Evolutionary conservation across 1,140 invertebrate genomes (phyloP).

Genomic region (Drosophila malerkotliana): DNA sequence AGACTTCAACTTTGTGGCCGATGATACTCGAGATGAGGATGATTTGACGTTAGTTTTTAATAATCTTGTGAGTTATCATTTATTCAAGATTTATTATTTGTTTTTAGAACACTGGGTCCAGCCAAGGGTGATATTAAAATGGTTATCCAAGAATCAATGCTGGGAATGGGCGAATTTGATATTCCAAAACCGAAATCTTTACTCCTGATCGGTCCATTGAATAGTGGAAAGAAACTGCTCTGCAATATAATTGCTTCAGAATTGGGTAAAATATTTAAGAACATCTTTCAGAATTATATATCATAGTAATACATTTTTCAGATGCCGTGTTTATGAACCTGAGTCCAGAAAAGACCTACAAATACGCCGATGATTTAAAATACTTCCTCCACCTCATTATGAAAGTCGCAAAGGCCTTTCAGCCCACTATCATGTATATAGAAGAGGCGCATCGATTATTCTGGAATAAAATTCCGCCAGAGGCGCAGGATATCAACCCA

Average conservation of each 20-base stretch:
- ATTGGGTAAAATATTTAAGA: constrained; percentile 84
- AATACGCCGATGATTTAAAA: constrained; percentile 89
- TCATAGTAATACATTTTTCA: constrained; percentile 9
- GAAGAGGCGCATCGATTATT: constrained; percentile 92
- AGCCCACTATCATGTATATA: constrained; percentile 92
- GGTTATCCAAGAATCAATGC: constrained; percentile 71
- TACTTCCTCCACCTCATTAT: constrained; percentile 81
- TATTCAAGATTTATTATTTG: background rate
- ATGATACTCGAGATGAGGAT: constrained; percentile 83
- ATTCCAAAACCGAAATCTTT: constrained; percentile 90
- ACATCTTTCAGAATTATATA: background rate
- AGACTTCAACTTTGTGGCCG: constrained; percentile 88
- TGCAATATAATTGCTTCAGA: constrained; percentile 92
- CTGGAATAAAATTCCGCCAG: constrained; percentile 88
- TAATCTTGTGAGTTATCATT: background rate
- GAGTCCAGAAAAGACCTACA: constrained; percentile 89
- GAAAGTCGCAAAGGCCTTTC: constrained; percentile 87
- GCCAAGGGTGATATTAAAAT: constrained; percentile 87
- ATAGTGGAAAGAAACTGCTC: constrained; percentile 91
- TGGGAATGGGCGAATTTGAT: constrained; percentile 86
- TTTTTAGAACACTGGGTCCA: constrained; percentile 85
- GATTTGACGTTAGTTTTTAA: constrained; percentile 61
- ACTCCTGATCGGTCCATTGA: constrained; percentile 89
- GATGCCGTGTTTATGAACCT: constrained; percentile 92
- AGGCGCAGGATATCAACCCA: constrained; percentile 73